These are phyloP conservation scores for Anser brachyrhynchus DNA, from an alignment of 2,113 vertebrate genomes.

Conservation along the genomic window DNA sequence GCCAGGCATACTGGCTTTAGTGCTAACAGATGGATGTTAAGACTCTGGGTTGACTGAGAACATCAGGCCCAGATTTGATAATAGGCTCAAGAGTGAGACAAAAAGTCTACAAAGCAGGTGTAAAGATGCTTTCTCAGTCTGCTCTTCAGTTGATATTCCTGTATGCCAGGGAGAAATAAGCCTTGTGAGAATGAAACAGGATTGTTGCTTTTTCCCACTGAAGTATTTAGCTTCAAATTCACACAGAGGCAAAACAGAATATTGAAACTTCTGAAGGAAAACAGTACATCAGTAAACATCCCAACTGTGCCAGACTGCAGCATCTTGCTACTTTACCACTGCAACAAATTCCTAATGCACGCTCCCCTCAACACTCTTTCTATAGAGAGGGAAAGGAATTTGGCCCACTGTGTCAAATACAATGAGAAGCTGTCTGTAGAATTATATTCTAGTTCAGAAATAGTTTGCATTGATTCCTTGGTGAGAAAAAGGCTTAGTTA, in stretches of 20 bases:
- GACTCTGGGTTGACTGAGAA: slow-evolving; percentile 17
- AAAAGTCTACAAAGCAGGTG: neutral
- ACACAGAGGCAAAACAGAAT: neutral
- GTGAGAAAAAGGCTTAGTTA: neutral
- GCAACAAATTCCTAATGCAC: neutral
- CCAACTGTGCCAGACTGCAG: neutral
- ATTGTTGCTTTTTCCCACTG: neutral
- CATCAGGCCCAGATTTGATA: slow-evolving; percentile 33
- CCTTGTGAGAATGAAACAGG: neutral
- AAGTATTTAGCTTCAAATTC: neutral
- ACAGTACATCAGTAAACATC: neutral
- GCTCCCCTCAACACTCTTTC: neutral
- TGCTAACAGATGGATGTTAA: slow-evolving; percentile 46
- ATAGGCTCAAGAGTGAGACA: slow-evolving; percentile 35
- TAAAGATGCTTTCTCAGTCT: neutral
- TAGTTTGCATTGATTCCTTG: neutral
- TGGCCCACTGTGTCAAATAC: neutral
- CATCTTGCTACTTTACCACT: neutral
- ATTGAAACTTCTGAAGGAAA: neutral
- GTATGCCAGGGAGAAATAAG: neutral
- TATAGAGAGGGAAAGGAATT: neutral
- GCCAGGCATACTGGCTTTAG: slow-evolving; percentile 33
- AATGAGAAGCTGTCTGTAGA: neutral
- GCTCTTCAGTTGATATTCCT: neutral
- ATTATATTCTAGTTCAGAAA: neutral